Conservation (phyloP, 2,797 vertebrate species). For the Perodicticus potto region DNA sequence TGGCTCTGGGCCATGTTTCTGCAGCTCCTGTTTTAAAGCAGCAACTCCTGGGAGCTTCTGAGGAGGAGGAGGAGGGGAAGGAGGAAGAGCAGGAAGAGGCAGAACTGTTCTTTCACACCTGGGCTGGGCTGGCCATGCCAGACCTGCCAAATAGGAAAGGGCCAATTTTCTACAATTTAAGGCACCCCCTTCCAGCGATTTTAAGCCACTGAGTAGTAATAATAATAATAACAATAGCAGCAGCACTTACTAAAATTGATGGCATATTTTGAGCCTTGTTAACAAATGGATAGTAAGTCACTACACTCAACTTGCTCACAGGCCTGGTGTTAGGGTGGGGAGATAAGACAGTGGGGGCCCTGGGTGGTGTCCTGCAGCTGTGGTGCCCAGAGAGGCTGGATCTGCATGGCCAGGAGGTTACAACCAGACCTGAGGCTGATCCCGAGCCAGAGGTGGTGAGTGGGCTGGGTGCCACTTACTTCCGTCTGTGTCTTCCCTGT, state of each 20-base stretch:
- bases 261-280: background rate
- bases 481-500: background rate
- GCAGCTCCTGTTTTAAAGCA: conserved; percentile 68
- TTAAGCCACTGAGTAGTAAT: background rate
- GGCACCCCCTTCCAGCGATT: background rate
- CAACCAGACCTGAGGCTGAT: background rate
- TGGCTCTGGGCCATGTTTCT: conserved; percentile 59
- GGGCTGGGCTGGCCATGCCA: background rate
- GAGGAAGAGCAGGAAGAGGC: background rate
- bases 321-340: background rate
- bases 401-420: background rate
- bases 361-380: fast-evolving
- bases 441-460: background rate
- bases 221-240: background rate
- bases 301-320: background rate
- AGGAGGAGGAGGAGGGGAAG: background rate
- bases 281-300: background rate
- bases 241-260: background rate
- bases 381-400: background rate
- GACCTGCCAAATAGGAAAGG: background rate
- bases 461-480: too few relatives aligned
- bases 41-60: conserved; percentile 57
- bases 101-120: background rate
- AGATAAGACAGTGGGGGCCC: background rate
- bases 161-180: background rate